phyloP scores from a whole-genome alignment of 2,113 vertebrate genomes.

The Pampusana beccarii region DNA sequence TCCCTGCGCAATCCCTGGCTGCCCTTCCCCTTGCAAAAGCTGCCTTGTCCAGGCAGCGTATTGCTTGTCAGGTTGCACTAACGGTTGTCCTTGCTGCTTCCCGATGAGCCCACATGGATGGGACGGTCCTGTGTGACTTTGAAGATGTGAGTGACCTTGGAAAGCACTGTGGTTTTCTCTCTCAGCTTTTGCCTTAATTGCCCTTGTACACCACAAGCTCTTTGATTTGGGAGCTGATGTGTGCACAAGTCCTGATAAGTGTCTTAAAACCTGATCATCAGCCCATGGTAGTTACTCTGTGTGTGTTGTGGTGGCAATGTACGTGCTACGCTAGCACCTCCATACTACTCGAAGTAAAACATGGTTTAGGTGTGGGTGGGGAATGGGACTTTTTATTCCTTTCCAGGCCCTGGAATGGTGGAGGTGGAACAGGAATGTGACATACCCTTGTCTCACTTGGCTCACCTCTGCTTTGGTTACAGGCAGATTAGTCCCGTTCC shows the following conservation, averaged over 20 bases:
- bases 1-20: neutral
- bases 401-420: neutral
- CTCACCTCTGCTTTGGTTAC: neutral
- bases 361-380: neutral
- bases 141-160: neutral
- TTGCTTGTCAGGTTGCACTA: neutral
- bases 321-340: accelerated
- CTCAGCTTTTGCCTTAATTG: neutral
- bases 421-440: constrained; percentile 1
- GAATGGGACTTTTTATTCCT: neutral
- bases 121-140: neutral
- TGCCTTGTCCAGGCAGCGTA: neutral
- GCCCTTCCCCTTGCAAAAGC: neutral
- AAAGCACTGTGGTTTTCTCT: neutral
- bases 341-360: neutral
- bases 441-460: neutral
- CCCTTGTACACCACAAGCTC: accelerated
- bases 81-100: neutral
- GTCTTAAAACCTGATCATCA: neutral
- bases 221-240: accelerated
- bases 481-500: neutral
- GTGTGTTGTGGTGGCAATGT: neutral
- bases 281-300: accelerated
- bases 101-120: neutral
- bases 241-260: neutral